Evolutionary conservation across 2,888 invertebrate genomes (phyloP), one percentile per base, ranked within the genome.

Genomic region (Druceiella hillmani): DNA sequence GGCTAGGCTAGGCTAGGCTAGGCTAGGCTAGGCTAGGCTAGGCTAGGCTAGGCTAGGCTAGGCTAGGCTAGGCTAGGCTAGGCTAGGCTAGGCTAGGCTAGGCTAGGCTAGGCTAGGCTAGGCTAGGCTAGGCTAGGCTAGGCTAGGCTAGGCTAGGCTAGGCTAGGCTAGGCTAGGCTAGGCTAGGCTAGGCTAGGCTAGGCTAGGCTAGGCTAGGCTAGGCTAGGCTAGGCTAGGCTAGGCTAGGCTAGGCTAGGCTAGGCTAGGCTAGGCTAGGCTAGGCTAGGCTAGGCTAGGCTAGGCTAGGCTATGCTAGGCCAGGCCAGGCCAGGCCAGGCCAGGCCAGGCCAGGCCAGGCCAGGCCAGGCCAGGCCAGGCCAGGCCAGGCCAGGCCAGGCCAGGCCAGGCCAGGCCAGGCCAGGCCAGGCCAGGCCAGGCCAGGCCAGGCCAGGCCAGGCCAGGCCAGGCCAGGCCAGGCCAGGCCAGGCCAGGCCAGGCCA

Each of bases 201-300:
- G 40, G 40, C 35, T 30, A 39, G 39, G 39, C 35, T 30, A 33
- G 40, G 40, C 30, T 31, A 36, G 36, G 40, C 35, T 31, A 40
- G 40, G 40, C 35, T 31, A 35, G 36, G 40, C 31, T 31, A 35
- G 29, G 40, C 17, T 13, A 30, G 31, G 31, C 17, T 22, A 29
- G 40, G 29, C 22, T 29, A 36, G 40, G 35, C 28, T 29, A 36
- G 40, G 35, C 28, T 29, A 36, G 40, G 35, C 28, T 29, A 36
- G 36, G 35, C 30, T 31, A 36, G 40, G 35, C 30, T 31, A 36
- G 40, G 36, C 34, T 22, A 36, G 35, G 40, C 34, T 29, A 40
- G 40, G 40, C 35, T 35, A 40, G 40, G 40, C 40, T 35, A 40
- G 40, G 40, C 40, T 35, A 40, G 40, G 40, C 40, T 35, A 40